Conservation (phyloP, 1,140 invertebrate species). For the Atta cephalotes region DNA sequence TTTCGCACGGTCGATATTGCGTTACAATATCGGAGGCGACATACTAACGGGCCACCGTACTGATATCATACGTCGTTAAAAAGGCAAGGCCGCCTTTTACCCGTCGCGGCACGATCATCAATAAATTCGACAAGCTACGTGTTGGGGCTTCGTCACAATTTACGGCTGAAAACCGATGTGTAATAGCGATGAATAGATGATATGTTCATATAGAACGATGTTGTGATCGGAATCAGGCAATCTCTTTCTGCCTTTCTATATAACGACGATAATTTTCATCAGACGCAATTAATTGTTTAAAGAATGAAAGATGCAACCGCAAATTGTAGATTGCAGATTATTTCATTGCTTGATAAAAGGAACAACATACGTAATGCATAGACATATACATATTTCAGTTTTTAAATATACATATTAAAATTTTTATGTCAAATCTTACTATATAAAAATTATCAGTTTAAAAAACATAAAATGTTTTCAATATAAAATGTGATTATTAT, state of each 20-base stretch:
- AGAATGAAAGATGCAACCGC: not conserved
- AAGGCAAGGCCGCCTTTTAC: slow-evolving; percentile 46
- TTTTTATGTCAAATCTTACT: not conserved
- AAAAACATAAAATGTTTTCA: not conserved
- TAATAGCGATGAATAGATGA: slow-evolving; percentile 38
- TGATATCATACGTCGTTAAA: slow-evolving; percentile 45
- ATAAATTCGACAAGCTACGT: slow-evolving; percentile 64
- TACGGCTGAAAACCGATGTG: slow-evolving; percentile 45
- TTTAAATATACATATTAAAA: slow-evolving; percentile 2
- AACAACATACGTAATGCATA: too few relatives aligned
- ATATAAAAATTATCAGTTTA: not conserved
- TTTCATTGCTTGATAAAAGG: not conserved
- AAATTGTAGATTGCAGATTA: not conserved
- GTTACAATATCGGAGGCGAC: slow-evolving; percentile 10
- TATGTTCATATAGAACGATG: slow-evolving; percentile 41
- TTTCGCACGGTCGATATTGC: slow-evolving; percentile 41
- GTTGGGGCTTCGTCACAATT: slow-evolving; percentile 54
- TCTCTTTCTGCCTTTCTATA: not conserved
- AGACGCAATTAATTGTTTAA: not conserved
- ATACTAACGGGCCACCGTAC: not conserved
- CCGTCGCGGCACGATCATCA: slow-evolving; percentile 19
- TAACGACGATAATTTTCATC: slow-evolving; percentile 8
- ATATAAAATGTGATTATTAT: not conserved
- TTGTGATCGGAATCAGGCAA: slow-evolving; percentile 43
- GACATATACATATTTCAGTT: not conserved